Base-by-base conservation (phyloP, 2,113 vertebrate genomes). In the Emydura subglobosa region DNA sequence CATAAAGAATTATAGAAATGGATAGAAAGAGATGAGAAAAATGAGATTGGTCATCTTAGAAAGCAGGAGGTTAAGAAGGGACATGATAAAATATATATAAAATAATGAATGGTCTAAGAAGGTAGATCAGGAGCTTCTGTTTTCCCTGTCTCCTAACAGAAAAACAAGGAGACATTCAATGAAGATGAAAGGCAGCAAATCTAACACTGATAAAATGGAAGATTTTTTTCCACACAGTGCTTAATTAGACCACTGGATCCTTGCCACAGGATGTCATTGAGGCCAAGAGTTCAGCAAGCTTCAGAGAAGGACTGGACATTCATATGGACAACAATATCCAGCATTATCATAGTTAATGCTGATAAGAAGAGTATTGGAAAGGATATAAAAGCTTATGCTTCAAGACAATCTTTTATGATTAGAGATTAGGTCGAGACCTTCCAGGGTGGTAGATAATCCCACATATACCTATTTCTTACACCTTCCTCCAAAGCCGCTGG, bases 31-130 rank as follows among this genome's bases (percentile, higher is more conserved):
- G 87, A 92, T 27, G 59, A 68, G 76, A 92, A 96, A 91, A 74
- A 55, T 83, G 39, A 50, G 74, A 50, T 92, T 92, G 31, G 78
- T 95, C 94, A 50, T 82, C 47, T 95, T 93, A 92, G 80, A 96
- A 94, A 95, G 0, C 0, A 72, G 89, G 81, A 94, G 72, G 51
- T 92, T 78, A 94, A 94, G 68, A 94, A 82, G 39, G 10, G n/a
- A 27, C 25, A 87, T 49, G 82, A 80, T 81, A 89, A 68, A 97
- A 93, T 51, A 61, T 3, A 91, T 79, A 91, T 83, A 84, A 91
- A 94, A 95, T 90, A 90, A 82, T 80, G 84, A 79, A 17, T 44
- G 39, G 39, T 25, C 39, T 25, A 44, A 74, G n/a, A 44, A 25
- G 39, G 39, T 25, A 44, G 72, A 25, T 44, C 21, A 44, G 39